Conservation (phyloP, 2,888 invertebrate genomes). For the Agriopis marginaria region DNA sequence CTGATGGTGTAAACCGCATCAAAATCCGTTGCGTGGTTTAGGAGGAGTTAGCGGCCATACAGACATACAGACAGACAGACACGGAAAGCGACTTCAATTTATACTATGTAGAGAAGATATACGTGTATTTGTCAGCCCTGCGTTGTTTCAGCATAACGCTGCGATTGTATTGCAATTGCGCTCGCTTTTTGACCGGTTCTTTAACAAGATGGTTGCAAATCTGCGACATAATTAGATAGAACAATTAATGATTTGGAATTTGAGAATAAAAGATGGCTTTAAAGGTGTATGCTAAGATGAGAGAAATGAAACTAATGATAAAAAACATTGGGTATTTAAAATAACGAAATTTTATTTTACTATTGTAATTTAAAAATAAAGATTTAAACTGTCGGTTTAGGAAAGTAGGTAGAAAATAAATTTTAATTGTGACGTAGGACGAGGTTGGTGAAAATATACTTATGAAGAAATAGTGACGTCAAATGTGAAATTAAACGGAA, state of each 20-base stretch:
- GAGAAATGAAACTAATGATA: constrained; percentile 45
- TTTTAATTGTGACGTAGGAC: constrained; percentile 41
- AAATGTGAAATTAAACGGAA: too few species aligned
- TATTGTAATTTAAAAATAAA: constrained; percentile 66
- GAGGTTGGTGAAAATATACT: neutral
- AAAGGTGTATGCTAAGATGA: constrained; percentile 44
- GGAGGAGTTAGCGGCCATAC: too few species aligned
- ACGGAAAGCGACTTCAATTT: too few species aligned
- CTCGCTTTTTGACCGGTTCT: neutral
- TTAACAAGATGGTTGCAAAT: neutral
- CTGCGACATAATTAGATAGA: constrained; percentile 44
- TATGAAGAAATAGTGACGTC: neutral
- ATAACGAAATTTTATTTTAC: constrained; percentile 61
- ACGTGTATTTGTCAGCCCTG: too few species aligned
- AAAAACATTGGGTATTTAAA: constrained; percentile 51
- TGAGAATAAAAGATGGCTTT: constrained; percentile 46
- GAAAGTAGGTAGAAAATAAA: constrained; percentile 76
- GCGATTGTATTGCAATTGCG: neutral
- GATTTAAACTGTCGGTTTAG: constrained; percentile 60
- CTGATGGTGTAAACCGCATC: too few species aligned
- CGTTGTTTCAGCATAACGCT: neutral
- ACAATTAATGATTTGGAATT: constrained; percentile 39
- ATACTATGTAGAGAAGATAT: too few species aligned
- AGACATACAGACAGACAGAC: too few species aligned
- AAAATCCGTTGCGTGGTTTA: too few species aligned